Evolutionary conservation across 2,797 vertebrate species (phyloP).

Genomic region (Falco berigora): DNA sequence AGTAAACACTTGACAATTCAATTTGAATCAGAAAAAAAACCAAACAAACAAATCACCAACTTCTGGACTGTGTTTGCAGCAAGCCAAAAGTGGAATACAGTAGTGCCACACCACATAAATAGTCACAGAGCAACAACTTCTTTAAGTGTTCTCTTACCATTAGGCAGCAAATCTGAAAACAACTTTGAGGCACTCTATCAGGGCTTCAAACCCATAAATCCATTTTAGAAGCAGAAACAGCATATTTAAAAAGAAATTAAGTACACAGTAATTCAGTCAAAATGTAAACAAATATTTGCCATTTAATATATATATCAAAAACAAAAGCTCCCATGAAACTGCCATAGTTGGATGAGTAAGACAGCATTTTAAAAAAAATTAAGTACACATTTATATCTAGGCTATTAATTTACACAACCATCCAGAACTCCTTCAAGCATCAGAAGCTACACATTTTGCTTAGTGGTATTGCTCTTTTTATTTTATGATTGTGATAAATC

Average conservation of each 20-base stretch:
- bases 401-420: neutral
- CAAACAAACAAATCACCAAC: no score
- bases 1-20: neutral
- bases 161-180: neutral
- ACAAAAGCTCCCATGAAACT: neutral
- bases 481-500: neutral
- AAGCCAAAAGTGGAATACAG: no score
- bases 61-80: neutral
- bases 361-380: neutral
- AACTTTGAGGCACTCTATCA: neutral
- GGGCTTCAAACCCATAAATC: neutral
- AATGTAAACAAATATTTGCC: neutral
- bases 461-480: neutral
- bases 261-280: neutral
- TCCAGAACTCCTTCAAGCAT: neutral
- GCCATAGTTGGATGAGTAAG: neutral
- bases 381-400: neutral
- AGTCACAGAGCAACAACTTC: neutral
- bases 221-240: neutral
- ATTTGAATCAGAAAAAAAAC: no score
- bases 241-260: neutral
- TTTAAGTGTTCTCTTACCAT: neutral
- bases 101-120: neutral
- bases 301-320: neutral
- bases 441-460: neutral